Evolutionary conservation across 2,113 vertebrate genomes (phyloP).

Genomic region (Ariopsis seemanni): DNA sequence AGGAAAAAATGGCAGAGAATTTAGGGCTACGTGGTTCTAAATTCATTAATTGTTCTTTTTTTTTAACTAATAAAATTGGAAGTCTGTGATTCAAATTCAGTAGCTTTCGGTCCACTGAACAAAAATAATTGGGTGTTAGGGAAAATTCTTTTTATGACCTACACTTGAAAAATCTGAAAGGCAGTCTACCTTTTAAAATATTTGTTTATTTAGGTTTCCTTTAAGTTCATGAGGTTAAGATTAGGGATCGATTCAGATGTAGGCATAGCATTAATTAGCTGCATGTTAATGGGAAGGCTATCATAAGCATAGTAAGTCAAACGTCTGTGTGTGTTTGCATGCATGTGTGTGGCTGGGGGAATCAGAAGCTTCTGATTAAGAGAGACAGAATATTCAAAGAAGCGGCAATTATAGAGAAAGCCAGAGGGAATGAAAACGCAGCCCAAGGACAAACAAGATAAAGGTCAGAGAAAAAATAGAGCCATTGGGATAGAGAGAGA

Average conservation of each 20-base stretch:
- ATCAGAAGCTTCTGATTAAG: background rate
- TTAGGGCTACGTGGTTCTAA: no score
- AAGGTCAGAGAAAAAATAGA: conserved; percentile 25
- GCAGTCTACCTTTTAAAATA: no score
- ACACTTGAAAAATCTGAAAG: no score
- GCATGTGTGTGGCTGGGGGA: background rate
- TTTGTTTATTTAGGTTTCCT: background rate
- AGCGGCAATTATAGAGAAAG: conserved; percentile 27
- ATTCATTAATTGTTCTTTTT: no score
- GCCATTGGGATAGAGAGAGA: conserved; percentile 36
- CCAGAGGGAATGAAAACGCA: conserved; percentile 31
- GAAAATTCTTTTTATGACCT: no score
- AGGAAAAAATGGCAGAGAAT: background rate
- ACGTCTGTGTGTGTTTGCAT: background rate
- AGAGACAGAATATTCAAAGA: conserved; percentile 11
- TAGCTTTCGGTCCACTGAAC: no score
- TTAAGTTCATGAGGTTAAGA: background rate
- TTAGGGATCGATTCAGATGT: background rate
- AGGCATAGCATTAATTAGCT: background rate
- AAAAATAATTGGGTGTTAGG: no score
- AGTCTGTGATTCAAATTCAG: no score
- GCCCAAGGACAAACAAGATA: conserved; percentile 41
- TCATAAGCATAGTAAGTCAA: background rate
- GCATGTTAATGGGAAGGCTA: background rate
- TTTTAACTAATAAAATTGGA: no score